Base-by-base conservation (phyloP, 2,888 invertebrate genomes). In the Parascotia fuliginaria region DNA sequence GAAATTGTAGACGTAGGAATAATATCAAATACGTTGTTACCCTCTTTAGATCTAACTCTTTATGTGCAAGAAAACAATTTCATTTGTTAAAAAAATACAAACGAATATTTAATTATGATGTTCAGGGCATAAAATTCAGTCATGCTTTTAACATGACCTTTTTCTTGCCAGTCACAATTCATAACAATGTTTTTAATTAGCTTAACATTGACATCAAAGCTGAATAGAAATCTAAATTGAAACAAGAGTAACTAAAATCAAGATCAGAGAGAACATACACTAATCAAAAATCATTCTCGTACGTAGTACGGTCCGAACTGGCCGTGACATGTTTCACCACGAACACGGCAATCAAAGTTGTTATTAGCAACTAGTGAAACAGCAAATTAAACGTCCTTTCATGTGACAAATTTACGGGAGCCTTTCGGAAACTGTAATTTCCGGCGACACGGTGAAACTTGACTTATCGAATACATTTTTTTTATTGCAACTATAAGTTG, bases 351-450 rank as follows among this genome's bases (percentile, higher is more conserved):
- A 88, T 89, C 89, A 88, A 86, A 87, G 82, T 84, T 84, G 87
- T 87, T 89, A 90, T 89, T 89, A 90, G 85, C 86, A 87, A 78
- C 85, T 87, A 88, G 80, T 87, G 85, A 85, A 87, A 88, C 85
- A 86, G 87, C 83, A 87, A 89, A 89, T 90, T 87, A 84, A 89
- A 86, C 84, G 83, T 80, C 83, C 83, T 79, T 82, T 82, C 81
- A 77, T 77, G 81, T 85, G 84, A 85, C 81, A 80, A 79, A 80
- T 80, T 79, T 75, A 77, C 81, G 79, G 69, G 71, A 60, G 57
- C 56, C 50, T 41, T 55, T 42, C 45, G 38, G 19, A 31, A 22
- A 15, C 28, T 38, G 53, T 37, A 42, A 60, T 63, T 63, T 41
- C 41, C 40, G 29, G 15, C 12, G 22, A 46, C 47, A 7, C 5